A percentile compares a stretch with the other conserved stretches of the same genome.
Conservation (phyloP, 2,113 vertebrate genomes). For the Saguinus imperator region DNA sequence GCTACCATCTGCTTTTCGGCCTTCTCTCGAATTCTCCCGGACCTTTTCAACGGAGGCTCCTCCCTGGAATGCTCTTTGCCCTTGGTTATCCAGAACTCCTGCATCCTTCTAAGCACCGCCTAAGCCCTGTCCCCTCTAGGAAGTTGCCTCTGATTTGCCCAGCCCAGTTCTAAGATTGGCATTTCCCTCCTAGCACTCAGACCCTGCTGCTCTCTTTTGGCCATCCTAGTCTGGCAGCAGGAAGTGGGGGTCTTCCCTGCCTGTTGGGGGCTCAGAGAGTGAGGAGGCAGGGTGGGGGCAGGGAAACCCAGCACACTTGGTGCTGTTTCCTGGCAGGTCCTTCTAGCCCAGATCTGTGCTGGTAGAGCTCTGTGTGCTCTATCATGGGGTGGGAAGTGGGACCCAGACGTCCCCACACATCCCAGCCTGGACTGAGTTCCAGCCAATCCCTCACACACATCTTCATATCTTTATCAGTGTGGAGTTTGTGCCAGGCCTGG, state of each 20-base stretch:
- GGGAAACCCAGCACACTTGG: not conserved
- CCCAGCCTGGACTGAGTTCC: not conserved
- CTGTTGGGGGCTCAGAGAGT: not conserved
- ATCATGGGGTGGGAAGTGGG: not conserved
- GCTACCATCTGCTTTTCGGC: not conserved
- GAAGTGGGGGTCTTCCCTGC: not conserved
- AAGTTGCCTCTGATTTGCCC: not conserved
- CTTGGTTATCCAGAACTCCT: not conserved
- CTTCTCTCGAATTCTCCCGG: not conserved
- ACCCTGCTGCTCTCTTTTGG: not conserved
- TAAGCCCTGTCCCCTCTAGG: not conserved
- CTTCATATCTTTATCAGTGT: not conserved
- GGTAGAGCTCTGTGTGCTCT: not conserved
- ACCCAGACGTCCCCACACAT: not conserved
- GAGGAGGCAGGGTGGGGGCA: not conserved
- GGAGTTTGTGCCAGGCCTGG: not conserved
- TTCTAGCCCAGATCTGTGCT: not conserved
- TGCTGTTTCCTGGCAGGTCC: not conserved
- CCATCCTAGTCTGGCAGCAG: not conserved
- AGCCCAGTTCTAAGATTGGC: not conserved
- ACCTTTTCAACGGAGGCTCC: not conserved
- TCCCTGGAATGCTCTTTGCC: not conserved
- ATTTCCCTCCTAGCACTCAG: not conserved
- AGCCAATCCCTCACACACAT: accelerated
- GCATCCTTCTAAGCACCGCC: not conserved